These are phyloP conservation scores for Sebastes ruberrimus DNA, from an alignment of 2,797 vertebrate genomes.

Conservation along the genomic window DNA sequence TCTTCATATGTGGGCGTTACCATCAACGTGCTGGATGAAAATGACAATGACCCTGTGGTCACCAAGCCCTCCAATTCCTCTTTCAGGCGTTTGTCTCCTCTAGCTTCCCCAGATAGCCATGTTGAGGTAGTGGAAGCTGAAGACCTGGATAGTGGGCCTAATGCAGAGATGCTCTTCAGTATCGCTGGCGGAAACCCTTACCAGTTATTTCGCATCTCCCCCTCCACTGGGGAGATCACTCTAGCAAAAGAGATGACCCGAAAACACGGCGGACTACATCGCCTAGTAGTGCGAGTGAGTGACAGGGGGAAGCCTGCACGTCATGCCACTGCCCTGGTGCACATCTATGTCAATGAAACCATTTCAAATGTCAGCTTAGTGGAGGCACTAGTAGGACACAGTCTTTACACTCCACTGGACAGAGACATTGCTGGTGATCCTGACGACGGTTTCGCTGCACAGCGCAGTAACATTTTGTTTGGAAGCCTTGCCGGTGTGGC, in stretches of 20 bases:
- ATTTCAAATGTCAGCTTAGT: constrained; percentile 93
- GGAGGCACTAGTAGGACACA: constrained; percentile 95
- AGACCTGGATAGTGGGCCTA: constrained; percentile 95
- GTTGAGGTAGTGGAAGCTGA: constrained; percentile 95
- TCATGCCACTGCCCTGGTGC: constrained; percentile 93
- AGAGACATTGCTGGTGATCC: constrained; percentile 98
- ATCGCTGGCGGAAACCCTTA: constrained; percentile 97
- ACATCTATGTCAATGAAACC: constrained; percentile 98
- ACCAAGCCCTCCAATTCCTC: constrained; percentile 97
- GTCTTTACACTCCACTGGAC: constrained; percentile 94
- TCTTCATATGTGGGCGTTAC: constrained; percentile 97
- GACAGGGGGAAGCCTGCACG: constrained; percentile 94
- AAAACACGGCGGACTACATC: constrained; percentile 95
- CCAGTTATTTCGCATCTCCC: constrained; percentile 94
- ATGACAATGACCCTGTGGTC: constrained; percentile 96
- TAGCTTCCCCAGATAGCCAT: constrained; percentile 91
- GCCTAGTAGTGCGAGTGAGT: constrained; percentile 94
- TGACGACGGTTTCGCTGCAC: constrained; percentile 91
- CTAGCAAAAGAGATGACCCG: constrained; percentile 95
- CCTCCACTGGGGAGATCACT: constrained; percentile 93
- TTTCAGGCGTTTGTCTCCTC: constrained; percentile 90
- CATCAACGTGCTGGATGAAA: constrained; percentile 98
- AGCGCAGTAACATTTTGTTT: constrained; percentile 95
- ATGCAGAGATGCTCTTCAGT: constrained; percentile 93
- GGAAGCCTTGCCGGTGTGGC: constrained; percentile 97